Evolutionary conservation across 2,797 vertebrate genomes (phyloP).

Genomic region (Tadarida brasiliensis): DNA sequence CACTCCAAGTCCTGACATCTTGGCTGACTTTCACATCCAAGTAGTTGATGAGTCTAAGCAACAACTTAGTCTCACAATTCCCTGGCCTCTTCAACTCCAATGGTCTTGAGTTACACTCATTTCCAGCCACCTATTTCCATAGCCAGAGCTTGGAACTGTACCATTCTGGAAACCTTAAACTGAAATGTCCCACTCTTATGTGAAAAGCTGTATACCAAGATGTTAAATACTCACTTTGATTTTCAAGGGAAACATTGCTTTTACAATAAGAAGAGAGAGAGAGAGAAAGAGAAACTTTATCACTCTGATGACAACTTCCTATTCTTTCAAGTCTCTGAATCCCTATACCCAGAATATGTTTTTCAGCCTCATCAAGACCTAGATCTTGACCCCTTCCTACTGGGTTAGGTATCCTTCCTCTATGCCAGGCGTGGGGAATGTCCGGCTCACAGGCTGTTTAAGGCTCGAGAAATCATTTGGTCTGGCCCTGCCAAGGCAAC

Average conservation of each 20-base stretch:
- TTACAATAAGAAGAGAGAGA: background rate
- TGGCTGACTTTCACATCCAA: conserved; percentile 36
- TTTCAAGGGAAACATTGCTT: conserved; percentile 38
- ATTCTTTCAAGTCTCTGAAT: conserved; percentile 51
- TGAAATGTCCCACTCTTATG: background rate
- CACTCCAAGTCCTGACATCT: background rate
- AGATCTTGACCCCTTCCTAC: background rate
- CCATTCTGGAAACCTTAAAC: conserved; percentile 38
- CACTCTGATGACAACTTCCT: conserved; percentile 36
- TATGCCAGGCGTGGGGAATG: no score
- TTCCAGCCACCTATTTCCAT: conserved; percentile 50
- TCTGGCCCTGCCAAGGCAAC: no score
- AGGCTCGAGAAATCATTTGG: no score
- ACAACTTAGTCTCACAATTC: conserved; percentile 14
- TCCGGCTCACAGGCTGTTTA: no score
- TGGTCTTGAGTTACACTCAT: background rate
- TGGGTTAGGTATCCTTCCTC: background rate
- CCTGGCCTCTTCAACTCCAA: conserved; percentile 17
- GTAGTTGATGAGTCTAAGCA: background rate
- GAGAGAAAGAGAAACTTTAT: conserved; percentile 13
- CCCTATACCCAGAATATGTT: background rate
- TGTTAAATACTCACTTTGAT: conserved; percentile 18
- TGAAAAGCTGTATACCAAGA: background rate
- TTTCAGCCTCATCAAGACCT: conserved; percentile 22
- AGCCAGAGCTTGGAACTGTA: background rate